phyloP scores from a whole-genome alignment of 2,797 vertebrate genomes.

The Chaunax sp. region DNA sequence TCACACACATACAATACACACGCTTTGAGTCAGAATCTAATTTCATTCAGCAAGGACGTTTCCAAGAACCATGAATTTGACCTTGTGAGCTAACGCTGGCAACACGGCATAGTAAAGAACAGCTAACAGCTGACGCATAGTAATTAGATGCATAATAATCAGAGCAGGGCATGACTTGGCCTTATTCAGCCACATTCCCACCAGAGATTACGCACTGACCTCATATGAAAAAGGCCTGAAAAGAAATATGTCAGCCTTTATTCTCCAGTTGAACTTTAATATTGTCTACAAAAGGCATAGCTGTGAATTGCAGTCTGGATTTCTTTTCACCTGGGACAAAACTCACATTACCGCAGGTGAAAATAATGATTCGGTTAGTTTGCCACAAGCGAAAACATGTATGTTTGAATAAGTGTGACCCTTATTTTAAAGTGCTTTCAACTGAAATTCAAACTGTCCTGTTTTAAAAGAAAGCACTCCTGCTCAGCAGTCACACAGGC shows the following conservation, averaged over 20 bases:
- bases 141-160: conserved; percentile 69
- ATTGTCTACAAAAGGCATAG: conserved; percentile 41
- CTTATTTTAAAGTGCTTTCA: conserved; percentile 31
- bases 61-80: conserved; percentile 70
- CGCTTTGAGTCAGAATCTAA: conserved; percentile 64
- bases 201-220: conserved; percentile 60
- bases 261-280: conserved; percentile 48
- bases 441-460: conserved; percentile 25
- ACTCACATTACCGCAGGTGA: conserved; percentile 17
- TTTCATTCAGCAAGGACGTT: conserved; percentile 76
- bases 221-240: conserved; percentile 53
- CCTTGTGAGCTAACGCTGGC: conserved; percentile 68
- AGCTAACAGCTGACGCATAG: conserved; percentile 58
- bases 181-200: conserved; percentile 70
- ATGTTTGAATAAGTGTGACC: not conserved
- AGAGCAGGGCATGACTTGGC: conserved; percentile 62
- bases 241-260: conserved; percentile 62
- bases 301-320: conserved; percentile 31
- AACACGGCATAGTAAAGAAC: conserved; percentile 54
- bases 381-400: not conserved
- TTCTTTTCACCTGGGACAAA: conserved; percentile 24
- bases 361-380: conserved; percentile 7
- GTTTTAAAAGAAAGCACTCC: conserved; percentile 44
- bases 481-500: conserved; percentile 28
- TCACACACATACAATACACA: conserved; percentile 37